Evolutionary conservation across 2,888 invertebrate species (phyloP), one percentile per base, ranked within the genome.

Genomic region (Agrochola circellaris): DNA sequence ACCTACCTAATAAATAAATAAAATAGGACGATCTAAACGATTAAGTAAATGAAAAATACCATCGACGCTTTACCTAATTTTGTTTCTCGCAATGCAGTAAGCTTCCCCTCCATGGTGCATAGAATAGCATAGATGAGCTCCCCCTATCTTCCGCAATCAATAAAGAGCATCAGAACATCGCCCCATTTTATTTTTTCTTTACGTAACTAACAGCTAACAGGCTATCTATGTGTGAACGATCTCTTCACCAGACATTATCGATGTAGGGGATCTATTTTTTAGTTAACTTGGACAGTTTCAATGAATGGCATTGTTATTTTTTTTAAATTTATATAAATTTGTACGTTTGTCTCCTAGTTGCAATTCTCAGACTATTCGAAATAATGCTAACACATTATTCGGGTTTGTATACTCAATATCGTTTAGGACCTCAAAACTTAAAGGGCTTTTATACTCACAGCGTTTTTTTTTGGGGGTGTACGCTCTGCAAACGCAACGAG

Each of bases 131-230:
- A 76, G 66, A 67, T 65, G 56, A 61, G 73, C 71, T 68, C 70
- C 82, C 83, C 75, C 81, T 73, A 77, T 81, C 80, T 83, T 86
- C 81, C 83, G 80, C 85, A 89, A 89, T 90, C 90, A 90, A 90
- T 91, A 91, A 88, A 86, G 72, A 84, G 83, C 84, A 89, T 84
- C 74, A 84, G 81, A 85, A 79, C 77, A 85, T 84, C 88, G 89
- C 89, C 90, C 90, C 88, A 87, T 87, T 85, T 79, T 84, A 87
- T 88, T 88, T 88, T 88, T 86, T 87, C 79, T 86, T 89, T 77
- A 83, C 83, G 84, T 86, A 87, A 87, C 80, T 51, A 76, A 72
- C 79, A 62, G 76, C 58, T 67, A 70, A 71, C 70, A 71, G 74
- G 58, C 77, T 77, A 82, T 80, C 75, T 86, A 73, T 77, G 82